These are phyloP conservation scores for Scaptodrosophila latifasciaeformis DNA, from an alignment of 2,888 invertebrate genomes.

Conservation along the genomic window DNA sequence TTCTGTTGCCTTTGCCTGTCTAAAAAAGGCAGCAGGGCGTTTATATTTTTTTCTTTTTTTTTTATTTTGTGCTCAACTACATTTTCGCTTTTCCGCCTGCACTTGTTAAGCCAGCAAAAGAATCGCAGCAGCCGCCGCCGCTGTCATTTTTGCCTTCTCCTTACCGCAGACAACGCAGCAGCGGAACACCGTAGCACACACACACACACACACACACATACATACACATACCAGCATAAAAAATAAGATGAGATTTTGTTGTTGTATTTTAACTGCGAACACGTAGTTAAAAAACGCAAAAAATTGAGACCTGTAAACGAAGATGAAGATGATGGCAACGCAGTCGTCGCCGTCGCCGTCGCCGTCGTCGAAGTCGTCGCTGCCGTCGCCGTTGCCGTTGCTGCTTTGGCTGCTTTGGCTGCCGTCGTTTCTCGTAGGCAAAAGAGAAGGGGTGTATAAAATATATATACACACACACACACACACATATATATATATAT, in stretches of 20 bases:
- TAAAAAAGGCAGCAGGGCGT: no score
- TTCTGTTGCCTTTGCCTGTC: conserved; percentile 3
- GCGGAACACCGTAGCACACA: conserved; percentile 12
- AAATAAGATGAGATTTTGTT: conserved; percentile 65
- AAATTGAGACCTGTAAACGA: conserved; percentile 47
- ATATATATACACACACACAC: no score
- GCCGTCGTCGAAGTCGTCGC: no score
- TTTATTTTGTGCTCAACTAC: conserved; percentile 48
- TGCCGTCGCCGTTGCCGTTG: no score
- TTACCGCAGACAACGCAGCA: no score
- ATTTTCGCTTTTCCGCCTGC: conserved; percentile 47
- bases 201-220: conserved; percentile 7
- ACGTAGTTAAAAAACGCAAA: conserved; percentile 63
- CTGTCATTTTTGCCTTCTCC: no score
- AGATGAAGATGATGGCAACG: conserved; percentile 35
- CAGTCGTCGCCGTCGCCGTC: no score
- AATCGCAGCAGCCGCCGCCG: conserved; percentile 5
- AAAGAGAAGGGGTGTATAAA: no score
- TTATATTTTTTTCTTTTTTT: no score
- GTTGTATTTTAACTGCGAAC: conserved; percentile 58
- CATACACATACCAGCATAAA: conserved; percentile 51
- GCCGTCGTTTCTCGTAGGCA: no score
- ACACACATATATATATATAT: no score
- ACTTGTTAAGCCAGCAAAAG: neutral
- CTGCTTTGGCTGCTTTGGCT: no score